Evolutionary conservation across 2,888 invertebrate species (phyloP).

Genomic region (Caenorhabditis plicata): DNA sequence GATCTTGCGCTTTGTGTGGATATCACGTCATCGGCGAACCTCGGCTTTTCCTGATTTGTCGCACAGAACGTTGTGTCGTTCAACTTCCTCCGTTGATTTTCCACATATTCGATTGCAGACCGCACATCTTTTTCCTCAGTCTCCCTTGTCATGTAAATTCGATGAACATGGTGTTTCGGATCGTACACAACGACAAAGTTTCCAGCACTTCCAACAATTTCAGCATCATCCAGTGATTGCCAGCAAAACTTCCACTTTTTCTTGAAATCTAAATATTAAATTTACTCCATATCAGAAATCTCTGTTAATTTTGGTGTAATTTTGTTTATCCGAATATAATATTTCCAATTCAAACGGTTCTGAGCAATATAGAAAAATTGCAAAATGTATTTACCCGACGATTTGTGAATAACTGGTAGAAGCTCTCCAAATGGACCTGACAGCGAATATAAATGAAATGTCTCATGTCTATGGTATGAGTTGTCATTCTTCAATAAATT

Average conservation of each 20-base stretch:
- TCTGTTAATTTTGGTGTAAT: no score
- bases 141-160: conserved; percentile 21
- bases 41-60: conserved; percentile 7
- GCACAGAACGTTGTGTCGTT: conserved; percentile 23
- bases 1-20: conserved; percentile 8
- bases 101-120: conserved; percentile 21
- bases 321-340: no score
- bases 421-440: conserved; percentile 46
- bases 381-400: conserved; percentile 9
- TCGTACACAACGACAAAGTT: conserved; percentile 25
- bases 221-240: conserved; percentile 28
- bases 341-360: no score
- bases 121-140: conserved; percentile 29
- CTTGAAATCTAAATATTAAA: conserved; percentile 14
- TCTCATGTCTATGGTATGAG: conserved; percentile 21
- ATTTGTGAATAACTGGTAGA: conserved; percentile 40
- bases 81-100: conserved; percentile 12
- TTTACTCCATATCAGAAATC: no score
- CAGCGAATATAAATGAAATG: conserved; percentile 39
- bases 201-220: conserved; percentile 13
- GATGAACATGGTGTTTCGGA: conserved; percentile 25
- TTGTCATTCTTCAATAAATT: conserved; percentile 8
- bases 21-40: conserved; percentile 7
- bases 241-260: conserved; percentile 40
- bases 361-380: no score